Evolutionary conservation across 1,140 invertebrate genomes (phyloP), one percentile per base, ranked within the genome.

Genomic region (Danaus melanippus): DNA sequence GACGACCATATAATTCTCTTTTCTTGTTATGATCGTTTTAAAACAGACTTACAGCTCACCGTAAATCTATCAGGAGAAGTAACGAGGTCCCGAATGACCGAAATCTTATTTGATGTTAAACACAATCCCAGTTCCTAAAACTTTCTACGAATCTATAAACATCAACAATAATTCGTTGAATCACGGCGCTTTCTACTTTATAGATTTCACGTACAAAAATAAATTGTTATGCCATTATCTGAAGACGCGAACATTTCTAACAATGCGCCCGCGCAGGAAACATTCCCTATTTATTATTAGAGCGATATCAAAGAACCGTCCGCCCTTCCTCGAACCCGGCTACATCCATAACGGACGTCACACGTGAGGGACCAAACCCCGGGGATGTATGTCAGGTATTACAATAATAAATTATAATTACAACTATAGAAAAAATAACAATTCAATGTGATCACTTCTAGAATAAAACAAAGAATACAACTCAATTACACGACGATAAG

Each of bases 261-360:
- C 60, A 62, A 62, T 62, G 56, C 50, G 54, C 56, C 45, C 21
- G 42, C 56, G 49, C 53, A 57, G 62, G 52, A 53, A 65, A 52
- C 55, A 58, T 58, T 42, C 55, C 59, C 64, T 74, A 65, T 74
- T 74, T 74, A 63, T 74, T 74, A 71, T 74, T 74, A 62, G 57
- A 67, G 61, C 66, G 55, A 71, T 71, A 74, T 74, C 71, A 74
- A 74, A 74, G 71, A 54, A 65, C 54, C 58, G 48, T 43, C 52
- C 50, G 56, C 52, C 52, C 52, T 74, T 69, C 71, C 57, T 39
- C 44, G 68, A 74, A 74, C 44, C 17, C 55, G 57, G 58, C 62
- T 66, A 65, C 64, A 61, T 69, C 63, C 63, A 58, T 42, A 53
- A 50, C 60, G 43, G 57, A 58, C 50, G 53, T 32, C 21, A 32